Base-by-base conservation (phyloP, 2,888 invertebrate genomes). In the Agapetus fuscipes region DNA sequence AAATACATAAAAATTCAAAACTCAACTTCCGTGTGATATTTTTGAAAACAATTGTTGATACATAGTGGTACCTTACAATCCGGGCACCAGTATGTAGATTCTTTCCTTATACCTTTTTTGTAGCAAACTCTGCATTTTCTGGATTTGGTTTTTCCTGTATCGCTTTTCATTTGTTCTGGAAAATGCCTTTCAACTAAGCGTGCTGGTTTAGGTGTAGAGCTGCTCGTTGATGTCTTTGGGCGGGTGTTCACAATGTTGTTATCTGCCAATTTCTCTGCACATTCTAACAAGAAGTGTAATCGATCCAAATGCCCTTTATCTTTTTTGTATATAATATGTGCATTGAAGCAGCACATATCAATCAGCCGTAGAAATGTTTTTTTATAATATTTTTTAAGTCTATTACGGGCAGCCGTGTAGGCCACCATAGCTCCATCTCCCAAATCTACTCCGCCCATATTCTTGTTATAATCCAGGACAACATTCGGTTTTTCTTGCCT, bases 171-270 rank as follows among this genome's bases (percentile, higher is more conserved):
- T 48, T 43, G 44, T 32, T 48, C 46, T 47, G 39, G 45, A 48
- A 48, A 48, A 48, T 48, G 42, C 40, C 43, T 48, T 39, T 47
- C 37, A 27, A 42, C 39, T 46, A 49, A 44, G 46, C 48, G 43
- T 48, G 44, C 41, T 46, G 46, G 48, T 48, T 49, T 49, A 46
- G 49, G 42, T 46, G 48, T 44, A 48, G 48, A 42, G 49, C 49
- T 44, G 42, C 46, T 49, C 44, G 49, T 49, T 45, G 47, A 45
- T 47, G 46, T 12, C 45, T 30, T 35, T 48, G 46, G 48, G 43
- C 48, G 47, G 46, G 38, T 43, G 26, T 39, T 45, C 47, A 34
- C 39, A 33, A 45, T 45, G 34, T 47, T 46, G 46, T 41, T 47
- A 44, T 48, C 41, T 28, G 47, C 46, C 34, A 46, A 43, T 45